phyloP scores from a whole-genome alignment of 2,113 vertebrate species.

The Eudyptes chrysolophus region DNA sequence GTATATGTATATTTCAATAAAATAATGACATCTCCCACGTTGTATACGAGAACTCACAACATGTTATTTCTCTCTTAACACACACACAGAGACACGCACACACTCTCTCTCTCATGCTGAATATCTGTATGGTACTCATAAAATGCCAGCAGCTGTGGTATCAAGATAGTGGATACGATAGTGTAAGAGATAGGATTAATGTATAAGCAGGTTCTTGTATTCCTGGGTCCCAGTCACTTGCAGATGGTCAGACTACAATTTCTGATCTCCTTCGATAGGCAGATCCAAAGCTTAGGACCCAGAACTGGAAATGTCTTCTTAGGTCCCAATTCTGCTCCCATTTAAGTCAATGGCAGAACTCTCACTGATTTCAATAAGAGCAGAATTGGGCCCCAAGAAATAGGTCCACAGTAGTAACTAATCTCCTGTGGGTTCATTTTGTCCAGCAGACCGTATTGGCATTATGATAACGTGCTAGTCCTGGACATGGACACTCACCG shows the following conservation, averaged over 20 bases:
- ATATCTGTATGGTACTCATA: neutral
- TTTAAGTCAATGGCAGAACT: constrained; percentile 62
- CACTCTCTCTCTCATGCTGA: neutral
- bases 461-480: neutral
- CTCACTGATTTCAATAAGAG: constrained; percentile 65
- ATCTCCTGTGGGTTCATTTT: neutral
- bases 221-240: neutral
- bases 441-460: neutral
- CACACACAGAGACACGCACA: neutral
- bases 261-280: constrained; percentile 26
- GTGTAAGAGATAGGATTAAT: neutral
- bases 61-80: neutral
- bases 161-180: neutral
- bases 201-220: neutral
- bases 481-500: constrained; percentile 60
- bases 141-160: neutral
- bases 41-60: neutral
- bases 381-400: constrained; percentile 67
- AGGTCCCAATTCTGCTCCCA: constrained; percentile 64
- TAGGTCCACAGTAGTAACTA: neutral
- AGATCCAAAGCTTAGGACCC: constrained; percentile 26
- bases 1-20: neutral
- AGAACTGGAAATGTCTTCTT: constrained; percentile 33
- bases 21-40: neutral
- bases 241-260: neutral